Evolutionary conservation across 2,113 vertebrate species (phyloP).

Genomic region (Myotis lucifugus): DNA sequence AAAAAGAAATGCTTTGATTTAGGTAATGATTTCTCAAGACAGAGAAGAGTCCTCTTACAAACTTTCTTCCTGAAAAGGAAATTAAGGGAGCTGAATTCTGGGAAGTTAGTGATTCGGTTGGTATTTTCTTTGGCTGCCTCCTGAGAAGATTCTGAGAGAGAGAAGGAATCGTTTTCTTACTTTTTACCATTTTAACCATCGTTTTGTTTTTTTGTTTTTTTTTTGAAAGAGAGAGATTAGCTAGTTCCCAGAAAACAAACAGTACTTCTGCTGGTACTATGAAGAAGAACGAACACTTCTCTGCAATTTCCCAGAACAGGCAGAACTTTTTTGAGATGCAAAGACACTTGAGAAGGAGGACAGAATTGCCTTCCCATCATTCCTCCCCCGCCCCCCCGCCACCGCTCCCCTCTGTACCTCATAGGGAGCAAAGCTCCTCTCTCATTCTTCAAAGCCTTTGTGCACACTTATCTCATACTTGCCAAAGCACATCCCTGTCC

Average conservation of each 20-base stretch:
- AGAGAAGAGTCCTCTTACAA: neutral
- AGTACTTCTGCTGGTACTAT: neutral
- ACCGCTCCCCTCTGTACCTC: neutral
- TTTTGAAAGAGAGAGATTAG: neutral
- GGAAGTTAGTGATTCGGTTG: neutral
- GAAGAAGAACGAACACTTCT: neutral
- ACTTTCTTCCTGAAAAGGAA: neutral
- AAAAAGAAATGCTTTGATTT: conserved; percentile 33
- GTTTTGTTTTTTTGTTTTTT: neutral
- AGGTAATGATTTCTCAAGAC: conserved; percentile 24
- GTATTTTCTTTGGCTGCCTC: conserved; percentile 30
- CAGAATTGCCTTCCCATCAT: neutral
- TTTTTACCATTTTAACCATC: neutral
- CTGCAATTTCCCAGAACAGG: conserved; percentile 36
- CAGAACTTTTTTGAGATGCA: neutral
- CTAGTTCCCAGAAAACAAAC: conserved; percentile 56
- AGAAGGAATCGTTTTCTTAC: neutral
- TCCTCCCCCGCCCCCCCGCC: neutral
- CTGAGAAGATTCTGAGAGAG: conserved; percentile 23
- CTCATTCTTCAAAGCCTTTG: neutral
- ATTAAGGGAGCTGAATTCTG: conserved; percentile 26
- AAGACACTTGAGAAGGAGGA: neutral
- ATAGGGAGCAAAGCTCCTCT: neutral
- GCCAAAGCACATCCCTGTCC: accelerated
- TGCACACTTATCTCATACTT: neutral